Evolutionary conservation across 2,888 invertebrate species (phyloP).

Genomic region (Nymphalis urticae): DNA sequence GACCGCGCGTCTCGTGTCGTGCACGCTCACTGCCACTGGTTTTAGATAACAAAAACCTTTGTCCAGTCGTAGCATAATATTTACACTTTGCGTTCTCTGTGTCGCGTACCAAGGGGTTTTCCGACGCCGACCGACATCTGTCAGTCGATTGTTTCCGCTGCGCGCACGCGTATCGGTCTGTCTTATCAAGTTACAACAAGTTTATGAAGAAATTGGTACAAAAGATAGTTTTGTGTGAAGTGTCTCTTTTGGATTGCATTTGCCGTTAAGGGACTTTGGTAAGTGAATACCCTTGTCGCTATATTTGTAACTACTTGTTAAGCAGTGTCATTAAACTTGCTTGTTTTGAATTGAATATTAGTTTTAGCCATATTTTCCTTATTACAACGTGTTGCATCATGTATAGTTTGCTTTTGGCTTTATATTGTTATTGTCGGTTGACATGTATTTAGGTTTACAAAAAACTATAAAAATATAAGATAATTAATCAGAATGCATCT

Average conservation of each 20-base stretch:
- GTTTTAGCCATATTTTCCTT: conserved; percentile 35
- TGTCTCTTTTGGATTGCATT: conserved; percentile 72
- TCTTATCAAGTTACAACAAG: conserved; percentile 74
- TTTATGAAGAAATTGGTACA: conserved; percentile 53
- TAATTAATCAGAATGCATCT: neutral
- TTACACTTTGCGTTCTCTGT: conserved; percentile 69
- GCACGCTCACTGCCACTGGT: conserved; percentile 70
- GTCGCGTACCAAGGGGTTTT: conserved; percentile 76
- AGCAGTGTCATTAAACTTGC: conserved; percentile 31
- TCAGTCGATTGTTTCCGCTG: conserved; percentile 71
- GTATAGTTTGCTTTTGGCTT: conserved; percentile 7
- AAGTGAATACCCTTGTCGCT: conserved; percentile 45
- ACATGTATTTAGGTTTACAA: too few relatives aligned
- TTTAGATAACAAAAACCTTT: conserved; percentile 81
- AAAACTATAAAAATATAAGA: neutral
- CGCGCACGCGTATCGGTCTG: conserved; percentile 71
- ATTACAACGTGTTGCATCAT: conserved; percentile 41
- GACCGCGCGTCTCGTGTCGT: conserved; percentile 70
- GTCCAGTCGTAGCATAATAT: conserved; percentile 79
- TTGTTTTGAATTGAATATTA: conserved; percentile 16
- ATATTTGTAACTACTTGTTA: conserved; percentile 19
- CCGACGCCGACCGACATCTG: conserved; percentile 73
- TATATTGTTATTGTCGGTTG: neutral
- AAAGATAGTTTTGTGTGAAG: conserved; percentile 54
- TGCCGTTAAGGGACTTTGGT: conserved; percentile 58